Evolutionary conservation across 2,113 vertebrate genomes (phyloP).

Genomic region (Osmerus mordax): DNA sequence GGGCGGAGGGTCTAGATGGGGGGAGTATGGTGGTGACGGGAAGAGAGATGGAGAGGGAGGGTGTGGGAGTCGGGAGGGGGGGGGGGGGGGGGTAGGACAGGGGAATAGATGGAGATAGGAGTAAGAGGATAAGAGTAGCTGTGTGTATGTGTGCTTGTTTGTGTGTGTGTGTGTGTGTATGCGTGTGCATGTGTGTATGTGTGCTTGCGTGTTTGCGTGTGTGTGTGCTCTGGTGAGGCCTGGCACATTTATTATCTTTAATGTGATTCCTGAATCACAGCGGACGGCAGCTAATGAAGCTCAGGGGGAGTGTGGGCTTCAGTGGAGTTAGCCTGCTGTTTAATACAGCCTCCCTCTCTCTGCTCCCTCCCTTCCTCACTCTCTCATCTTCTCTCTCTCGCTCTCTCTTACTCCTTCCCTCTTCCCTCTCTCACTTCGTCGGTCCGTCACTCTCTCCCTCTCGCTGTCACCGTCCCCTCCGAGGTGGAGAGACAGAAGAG

Average conservation of each 20-base stretch:
- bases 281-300: constrained; percentile 63
- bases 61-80: too few species aligned
- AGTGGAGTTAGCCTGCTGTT: constrained; percentile 44
- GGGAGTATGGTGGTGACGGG: too few species aligned
- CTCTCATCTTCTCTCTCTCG: background rate
- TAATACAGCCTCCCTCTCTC: constrained; percentile 25
- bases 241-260: constrained; percentile 64
- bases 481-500: too few species aligned
- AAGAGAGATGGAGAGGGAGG: too few species aligned
- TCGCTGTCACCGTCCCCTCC: background rate
- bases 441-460: background rate
- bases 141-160: constrained; percentile 43
- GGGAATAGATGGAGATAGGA: too few species aligned
- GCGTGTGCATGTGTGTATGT: constrained; percentile 1
- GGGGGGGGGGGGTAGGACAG: too few species aligned
- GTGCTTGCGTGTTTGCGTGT: background rate
- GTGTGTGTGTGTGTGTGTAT: background rate
- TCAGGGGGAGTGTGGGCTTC: constrained; percentile 46
- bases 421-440: background rate
- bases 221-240: constrained; percentile 37
- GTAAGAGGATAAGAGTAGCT: too few species aligned
- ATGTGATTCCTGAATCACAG: constrained; percentile 64
- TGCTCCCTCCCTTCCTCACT: background rate
- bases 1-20: too few species aligned
- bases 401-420: background rate